These are phyloP conservation scores for Garrulus glandarius DNA, from an alignment of 2,797 vertebrate genomes.

Conservation along the genomic window DNA sequence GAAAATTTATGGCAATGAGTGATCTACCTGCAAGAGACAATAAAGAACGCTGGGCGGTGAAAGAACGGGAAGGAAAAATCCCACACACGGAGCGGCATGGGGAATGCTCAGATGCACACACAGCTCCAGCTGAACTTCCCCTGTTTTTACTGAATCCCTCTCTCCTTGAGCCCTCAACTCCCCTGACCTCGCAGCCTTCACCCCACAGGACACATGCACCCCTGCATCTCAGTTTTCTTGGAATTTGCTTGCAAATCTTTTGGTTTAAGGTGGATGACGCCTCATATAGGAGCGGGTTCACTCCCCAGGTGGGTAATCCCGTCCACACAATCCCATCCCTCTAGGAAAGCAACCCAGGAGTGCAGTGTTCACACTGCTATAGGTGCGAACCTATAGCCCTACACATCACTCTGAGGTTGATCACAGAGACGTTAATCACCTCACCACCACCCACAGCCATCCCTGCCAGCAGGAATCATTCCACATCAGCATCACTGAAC, in stretches of 20 bases:
- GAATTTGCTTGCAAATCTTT: background rate
- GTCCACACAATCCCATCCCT: background rate
- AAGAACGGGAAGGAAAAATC: background rate
- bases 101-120: background rate
- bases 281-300: fast-evolving
- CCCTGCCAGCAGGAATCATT: background rate
- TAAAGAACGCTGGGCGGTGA: slow-evolving; percentile 30
- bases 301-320: background rate
- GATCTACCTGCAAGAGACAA: slow-evolving; percentile 72
- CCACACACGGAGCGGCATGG: fast-evolving
- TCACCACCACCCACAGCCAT: background rate
- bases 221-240: background rate
- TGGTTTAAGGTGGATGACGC: background rate
- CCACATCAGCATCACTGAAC: background rate
- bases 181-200: background rate
- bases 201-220: background rate
- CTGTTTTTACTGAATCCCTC: background rate
- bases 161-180: background rate
- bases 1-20: slow-evolving; percentile 71
- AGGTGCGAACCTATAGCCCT: background rate
- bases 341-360: background rate
- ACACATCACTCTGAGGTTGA: background rate
- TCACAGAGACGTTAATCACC: background rate
- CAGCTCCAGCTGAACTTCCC: background rate
- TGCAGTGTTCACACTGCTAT: fast-evolving